These are phyloP conservation scores for Ophraella communa DNA, from an alignment of 2,888 invertebrate genomes.

Conservation along the genomic window DNA sequence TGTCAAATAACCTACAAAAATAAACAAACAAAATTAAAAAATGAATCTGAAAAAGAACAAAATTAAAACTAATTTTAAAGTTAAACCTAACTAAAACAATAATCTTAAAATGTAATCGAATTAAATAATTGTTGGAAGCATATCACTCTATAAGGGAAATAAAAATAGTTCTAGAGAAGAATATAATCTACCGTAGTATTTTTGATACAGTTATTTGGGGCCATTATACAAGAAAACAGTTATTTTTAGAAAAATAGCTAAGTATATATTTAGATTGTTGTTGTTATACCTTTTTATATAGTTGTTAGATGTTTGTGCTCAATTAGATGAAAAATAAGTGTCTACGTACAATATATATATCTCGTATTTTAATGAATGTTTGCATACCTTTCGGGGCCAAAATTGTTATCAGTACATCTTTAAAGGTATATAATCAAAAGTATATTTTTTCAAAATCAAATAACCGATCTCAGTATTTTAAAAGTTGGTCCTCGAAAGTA, in stretches of 20 bases:
- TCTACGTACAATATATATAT: conserved; percentile 42
- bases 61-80: conserved; percentile 29
- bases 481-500: conserved; percentile 25
- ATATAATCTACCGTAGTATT: conserved; percentile 48
- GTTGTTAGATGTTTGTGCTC: conserved; percentile 49
- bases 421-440: not conserved
- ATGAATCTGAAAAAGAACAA: conserved; percentile 33
- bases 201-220: conserved; percentile 52
- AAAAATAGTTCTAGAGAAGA: conserved; percentile 42
- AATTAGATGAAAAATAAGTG: conserved; percentile 48
- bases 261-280: conserved; percentile 44
- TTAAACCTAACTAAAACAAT: conserved; percentile 21
- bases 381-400: conserved; percentile 46
- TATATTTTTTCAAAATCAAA: conserved; percentile 10
- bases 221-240: conserved; percentile 45
- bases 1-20: conserved; percentile 37
- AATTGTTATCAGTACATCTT: not conserved
- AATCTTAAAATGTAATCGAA: conserved; percentile 38
- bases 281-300: conserved; percentile 44
- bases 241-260: conserved; percentile 40
- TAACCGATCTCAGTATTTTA: conserved; percentile 4
- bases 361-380: conserved; percentile 43
- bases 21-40: conserved; percentile 32
- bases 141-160: conserved; percentile 34
- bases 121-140: conserved; percentile 36